Evolutionary conservation across 2,888 invertebrate genomes (phyloP), one percentile per base, ranked within the genome.

Genomic region (Agonopterix heracliana): DNA sequence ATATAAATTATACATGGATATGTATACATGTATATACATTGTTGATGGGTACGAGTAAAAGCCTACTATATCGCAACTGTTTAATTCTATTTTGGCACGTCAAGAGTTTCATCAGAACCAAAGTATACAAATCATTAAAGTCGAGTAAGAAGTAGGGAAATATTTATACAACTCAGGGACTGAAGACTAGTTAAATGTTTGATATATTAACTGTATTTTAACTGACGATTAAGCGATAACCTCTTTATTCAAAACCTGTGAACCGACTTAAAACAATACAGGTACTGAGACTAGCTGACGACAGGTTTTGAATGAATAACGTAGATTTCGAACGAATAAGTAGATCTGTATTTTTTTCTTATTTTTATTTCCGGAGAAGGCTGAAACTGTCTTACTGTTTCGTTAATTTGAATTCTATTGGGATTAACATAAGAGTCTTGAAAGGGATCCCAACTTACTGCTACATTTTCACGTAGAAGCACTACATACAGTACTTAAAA

Each of bases 1-100:
- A 87, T 87, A 87, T 87, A 87, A 86, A 87, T 85, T 87, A 86
- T 87, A 87, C 87, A 87, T 86, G 85, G 77, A 81, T 86, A 87
- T 86, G 86, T 88, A 86, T 85, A 87, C 86, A 86, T 87, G 85
- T 87, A 87, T 85, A 87, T 81, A 88, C 86, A 88, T 87, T 87
- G 87, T 88, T 87, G 86, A 84, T 81, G 85, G 83, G 84, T 84
- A 85, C 83, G 86, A 82, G 78, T 80, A 78, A 82, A 78, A 82
- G 73, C 83, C 82, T 82, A 82, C 83, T 86, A 84, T 85, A 86
- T 85, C 86, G 86, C 87, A 86, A 84, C 86, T 82, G 87, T 86
- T 87, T 84, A 83, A 87, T 86, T 87, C 78, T 88, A 87, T 87
- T 88, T 85, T 87, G 86, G 85, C 87, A 86, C 80, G 86, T 80